Evolutionary conservation across 2,113 vertebrate species (phyloP).

Genomic region (Tautogolabrus adspersus): DNA sequence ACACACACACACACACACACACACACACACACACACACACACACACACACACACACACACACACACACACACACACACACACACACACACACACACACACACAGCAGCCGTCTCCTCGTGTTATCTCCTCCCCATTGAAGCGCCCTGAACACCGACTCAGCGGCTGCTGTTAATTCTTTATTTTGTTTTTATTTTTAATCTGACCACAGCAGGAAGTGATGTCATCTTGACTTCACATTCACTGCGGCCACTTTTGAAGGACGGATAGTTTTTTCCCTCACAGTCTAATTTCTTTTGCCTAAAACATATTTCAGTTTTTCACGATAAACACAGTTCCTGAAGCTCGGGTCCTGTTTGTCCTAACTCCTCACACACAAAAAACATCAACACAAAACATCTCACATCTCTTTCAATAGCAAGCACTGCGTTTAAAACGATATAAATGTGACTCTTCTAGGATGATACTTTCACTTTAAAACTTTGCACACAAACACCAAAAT

Average conservation of each 20-base stretch:
- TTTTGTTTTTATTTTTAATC: conserved; percentile 31
- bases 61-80: conserved; percentile 10
- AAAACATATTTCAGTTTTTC: too few relatives aligned
- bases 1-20: conserved; percentile 8
- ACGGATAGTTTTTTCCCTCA: not conserved
- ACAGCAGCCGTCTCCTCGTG: not conserved
- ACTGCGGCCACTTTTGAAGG: not conserved
- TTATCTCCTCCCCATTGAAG: conserved; percentile 13
- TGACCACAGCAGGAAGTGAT: conserved; percentile 24
- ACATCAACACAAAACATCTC: too few relatives aligned
- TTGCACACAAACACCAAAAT: too few relatives aligned
- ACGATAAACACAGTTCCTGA: too few relatives aligned
- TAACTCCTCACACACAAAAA: too few relatives aligned
- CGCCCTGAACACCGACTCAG: conserved; percentile 1
- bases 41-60: not conserved
- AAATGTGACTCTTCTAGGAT: too few relatives aligned
- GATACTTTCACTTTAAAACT: too few relatives aligned
- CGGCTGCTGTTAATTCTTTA: conserved; percentile 34
- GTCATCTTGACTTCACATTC: conserved; percentile 8
- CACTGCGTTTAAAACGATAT: too few relatives aligned
- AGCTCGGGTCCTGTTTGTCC: too few relatives aligned
- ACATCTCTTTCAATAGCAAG: too few relatives aligned
- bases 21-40: conserved; percentile 1
- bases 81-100: conserved; percentile 6
- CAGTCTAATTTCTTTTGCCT: not conserved